Conservation (phyloP, 2,797 vertebrate species). For the Pristis pectinata region DNA sequence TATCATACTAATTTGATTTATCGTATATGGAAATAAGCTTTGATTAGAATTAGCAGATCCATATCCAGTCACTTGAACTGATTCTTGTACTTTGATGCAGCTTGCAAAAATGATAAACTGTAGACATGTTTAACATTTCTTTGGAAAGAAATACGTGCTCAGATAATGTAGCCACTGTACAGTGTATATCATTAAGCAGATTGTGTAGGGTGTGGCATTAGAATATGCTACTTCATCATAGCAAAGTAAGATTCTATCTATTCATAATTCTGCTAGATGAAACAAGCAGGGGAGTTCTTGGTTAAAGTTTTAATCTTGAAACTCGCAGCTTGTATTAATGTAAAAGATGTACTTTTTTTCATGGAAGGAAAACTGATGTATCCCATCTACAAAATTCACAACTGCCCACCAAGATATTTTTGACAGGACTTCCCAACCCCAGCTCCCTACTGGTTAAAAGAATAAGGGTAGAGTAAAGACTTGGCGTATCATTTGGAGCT, state of each 20-base stretch:
- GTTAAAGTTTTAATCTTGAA: constrained; percentile 50
- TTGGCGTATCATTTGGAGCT: neutral
- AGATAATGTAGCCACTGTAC: constrained; percentile 39
- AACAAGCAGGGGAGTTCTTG: constrained; percentile 50
- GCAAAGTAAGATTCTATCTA: constrained; percentile 52
- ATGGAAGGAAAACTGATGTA: neutral
- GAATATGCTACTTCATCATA: constrained; percentile 47
- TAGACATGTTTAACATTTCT: too few relatives aligned
- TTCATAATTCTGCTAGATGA: constrained; percentile 54
- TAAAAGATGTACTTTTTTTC: constrained; percentile 40
- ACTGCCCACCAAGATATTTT: too few relatives aligned
- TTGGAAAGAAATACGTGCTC: neutral
- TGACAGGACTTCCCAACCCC: too few relatives aligned
- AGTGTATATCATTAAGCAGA: constrained; percentile 49
- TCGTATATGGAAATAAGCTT: neutral
- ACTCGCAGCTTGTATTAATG: constrained; percentile 55
- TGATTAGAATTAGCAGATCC: neutral
- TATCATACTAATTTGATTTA: neutral
- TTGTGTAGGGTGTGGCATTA: constrained; percentile 43
- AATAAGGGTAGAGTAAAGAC: neutral
- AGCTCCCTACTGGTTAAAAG: too few relatives aligned
- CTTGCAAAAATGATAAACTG: constrained; percentile 26
- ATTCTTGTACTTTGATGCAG: neutral
- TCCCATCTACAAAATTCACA: too few relatives aligned
- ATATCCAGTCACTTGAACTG: neutral